Evolutionary conservation across 1,140 invertebrate species (phyloP), one percentile per base, ranked within the genome.

Genomic region (Zaprionus tsacasi): DNA sequence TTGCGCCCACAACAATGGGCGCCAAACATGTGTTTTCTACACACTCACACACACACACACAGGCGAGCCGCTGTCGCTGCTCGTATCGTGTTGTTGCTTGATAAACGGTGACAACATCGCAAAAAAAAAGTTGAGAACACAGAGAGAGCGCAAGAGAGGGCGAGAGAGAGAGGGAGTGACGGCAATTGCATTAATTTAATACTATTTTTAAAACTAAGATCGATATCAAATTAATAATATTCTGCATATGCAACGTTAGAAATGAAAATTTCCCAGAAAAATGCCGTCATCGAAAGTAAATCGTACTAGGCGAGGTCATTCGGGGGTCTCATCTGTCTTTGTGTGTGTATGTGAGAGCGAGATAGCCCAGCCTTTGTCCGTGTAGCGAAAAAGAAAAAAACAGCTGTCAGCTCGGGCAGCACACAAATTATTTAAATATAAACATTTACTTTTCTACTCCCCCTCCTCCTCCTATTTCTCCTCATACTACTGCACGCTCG

Each of bases 11-110:
- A 69, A 74, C 71, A 75, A 52, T 61, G 77, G 83, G 83, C 83
- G 83, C 83, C 78, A 89, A 88, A 88, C 83, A 88, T 88, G 83
- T 88, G 83, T 88, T 88, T 77, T 65, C 66, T 67, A 76, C 63
- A 76, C 63, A 67, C 69, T 60, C 59, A 59, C 60, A 60, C 25
- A 36, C 8, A 35, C 30, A 15, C 15, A 21, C 15, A 21, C 13
- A 6, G 6, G 38, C 36, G 13, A 57, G 30, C 60, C 21, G 21
- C 21, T 21, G 27, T 30, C 27, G 27, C 27, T 30, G 27, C 27
- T 30, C 27, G 27, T 71, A 38, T 27, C 4, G 4, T 54, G 50
- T 21, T 52, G 36, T 30, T 38, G 60, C 33, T 8, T 35, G 67
- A 52, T 70, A 70, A 70, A 21, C 59, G 60, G 69, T 76, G 73